Evolutionary conservation across 2,113 vertebrate species (phyloP).

Genomic region (Antechinus stuartii): DNA sequence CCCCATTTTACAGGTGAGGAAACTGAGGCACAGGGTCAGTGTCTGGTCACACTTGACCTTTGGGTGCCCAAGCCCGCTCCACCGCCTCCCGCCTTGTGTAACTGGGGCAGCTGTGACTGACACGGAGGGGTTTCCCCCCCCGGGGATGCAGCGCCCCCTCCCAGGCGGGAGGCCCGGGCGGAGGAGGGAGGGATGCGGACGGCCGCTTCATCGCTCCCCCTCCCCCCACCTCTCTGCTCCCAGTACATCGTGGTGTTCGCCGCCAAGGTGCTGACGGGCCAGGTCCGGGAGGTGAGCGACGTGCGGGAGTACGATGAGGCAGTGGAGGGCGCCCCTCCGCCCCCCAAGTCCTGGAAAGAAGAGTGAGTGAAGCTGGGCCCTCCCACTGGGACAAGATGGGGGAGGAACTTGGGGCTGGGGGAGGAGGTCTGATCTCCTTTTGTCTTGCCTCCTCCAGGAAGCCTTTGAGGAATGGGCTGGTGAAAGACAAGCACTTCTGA

Average conservation of each 20-base stretch:
- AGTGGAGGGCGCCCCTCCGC: conserved; percentile 58
- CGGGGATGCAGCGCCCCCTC: rapidly evolving
- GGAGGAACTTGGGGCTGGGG: neutral
- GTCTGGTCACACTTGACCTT: too few relatives aligned
- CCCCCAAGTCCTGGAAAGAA: conserved; percentile 77
- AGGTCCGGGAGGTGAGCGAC: conserved; percentile 93
- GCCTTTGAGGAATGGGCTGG: conserved; percentile 89
- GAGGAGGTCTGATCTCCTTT: neutral
- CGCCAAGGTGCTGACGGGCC: conserved; percentile 92
- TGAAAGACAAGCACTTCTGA: conserved; percentile 91
- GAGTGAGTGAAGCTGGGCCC: conserved; percentile 76
- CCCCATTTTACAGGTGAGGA: neutral
- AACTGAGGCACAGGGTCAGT: neutral
- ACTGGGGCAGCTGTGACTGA: neutral
- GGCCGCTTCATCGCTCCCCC: rapidly evolving
- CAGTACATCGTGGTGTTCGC: conserved; percentile 96
- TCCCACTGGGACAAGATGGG: rapidly evolving
- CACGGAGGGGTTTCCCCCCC: rapidly evolving
- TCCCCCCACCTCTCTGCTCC: neutral
- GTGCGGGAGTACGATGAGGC: conserved; percentile 93
- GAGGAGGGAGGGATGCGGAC: rapidly evolving
- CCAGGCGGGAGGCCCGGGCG: neutral
- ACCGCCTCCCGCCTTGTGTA: too few relatives aligned
- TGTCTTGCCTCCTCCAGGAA: conserved; percentile 73
- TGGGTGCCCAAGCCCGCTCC: too few relatives aligned